A percentile compares a stretch with the other conserved stretches of the same genome.
phyloP scores from a whole-genome alignment of 2,888 invertebrate species.

The Autographa pulchrina region DNA sequence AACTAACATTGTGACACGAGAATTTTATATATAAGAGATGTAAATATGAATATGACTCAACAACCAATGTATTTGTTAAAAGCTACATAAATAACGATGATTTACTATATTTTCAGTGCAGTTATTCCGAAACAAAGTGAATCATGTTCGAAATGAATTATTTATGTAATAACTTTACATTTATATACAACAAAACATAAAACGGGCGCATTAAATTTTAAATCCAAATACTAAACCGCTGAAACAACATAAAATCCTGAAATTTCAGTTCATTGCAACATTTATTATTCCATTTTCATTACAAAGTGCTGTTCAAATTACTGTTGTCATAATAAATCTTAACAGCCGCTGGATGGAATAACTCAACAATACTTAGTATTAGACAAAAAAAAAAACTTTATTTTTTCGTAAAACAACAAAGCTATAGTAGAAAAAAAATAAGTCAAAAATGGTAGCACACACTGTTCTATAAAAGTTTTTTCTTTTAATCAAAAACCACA shows the following conservation, averaged over 20 bases:
- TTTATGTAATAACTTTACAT: conserved; percentile 6
- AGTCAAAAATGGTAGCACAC: conserved; percentile 18
- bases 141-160: conserved; percentile 10
- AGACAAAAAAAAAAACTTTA: conserved; percentile 18
- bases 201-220: conserved; percentile 11
- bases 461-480: conserved; percentile 27
- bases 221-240: conserved; percentile 20
- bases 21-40: too few relatives aligned
- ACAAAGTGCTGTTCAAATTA: conserved; percentile 20
- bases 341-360: conserved; percentile 8
- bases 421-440: conserved; percentile 18
- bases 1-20: too few relatives aligned
- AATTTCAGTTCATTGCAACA: conserved; percentile 30
- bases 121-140: neutral
- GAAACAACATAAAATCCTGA: conserved; percentile 15
- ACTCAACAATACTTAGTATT: neutral
- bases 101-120: neutral
- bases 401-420: conserved; percentile 26
- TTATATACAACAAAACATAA: conserved; percentile 15
- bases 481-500: conserved; percentile 39
- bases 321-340: conserved; percentile 32
- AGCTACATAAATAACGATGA: neutral
- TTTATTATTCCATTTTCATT: conserved; percentile 38
- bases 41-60: too few relatives aligned
- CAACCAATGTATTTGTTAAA: too few relatives aligned